Percentiles rank a stretch among this genome's conserved stretches.
Conservation (phyloP, 2,888 invertebrate genomes). For the Drosophila hamatofila region DNA sequence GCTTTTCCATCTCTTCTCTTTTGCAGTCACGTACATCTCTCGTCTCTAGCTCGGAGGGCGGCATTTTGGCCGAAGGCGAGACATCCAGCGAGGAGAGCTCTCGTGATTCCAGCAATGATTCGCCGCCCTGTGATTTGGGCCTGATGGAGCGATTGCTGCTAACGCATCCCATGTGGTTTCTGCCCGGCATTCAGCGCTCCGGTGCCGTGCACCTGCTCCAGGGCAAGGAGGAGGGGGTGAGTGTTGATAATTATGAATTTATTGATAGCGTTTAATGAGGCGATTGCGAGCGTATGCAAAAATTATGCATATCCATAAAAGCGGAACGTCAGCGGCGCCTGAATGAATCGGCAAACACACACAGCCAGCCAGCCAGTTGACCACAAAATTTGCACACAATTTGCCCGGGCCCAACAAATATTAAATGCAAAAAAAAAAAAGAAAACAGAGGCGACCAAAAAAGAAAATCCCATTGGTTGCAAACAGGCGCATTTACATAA, state of each 20-base stretch:
- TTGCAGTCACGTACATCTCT: slow-evolving; percentile 85
- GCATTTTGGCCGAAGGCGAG: slow-evolving; percentile 87
- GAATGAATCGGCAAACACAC: too few species aligned
- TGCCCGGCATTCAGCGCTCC: slow-evolving; percentile 96
- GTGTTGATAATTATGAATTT: slow-evolving; percentile 82
- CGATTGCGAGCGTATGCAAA: slow-evolving; percentile 50
- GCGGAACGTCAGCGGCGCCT: slow-evolving; percentile 1
- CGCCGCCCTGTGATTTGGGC: slow-evolving; percentile 93
- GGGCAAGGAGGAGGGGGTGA: slow-evolving; percentile 96
- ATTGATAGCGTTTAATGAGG: slow-evolving; percentile 70
- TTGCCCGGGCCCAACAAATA: slow-evolving; percentile 7
- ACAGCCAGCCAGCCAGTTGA: slow-evolving; percentile 30
- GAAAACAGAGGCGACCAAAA: background rate
- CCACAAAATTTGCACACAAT: slow-evolving; percentile 66
- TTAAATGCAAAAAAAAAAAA: background rate
- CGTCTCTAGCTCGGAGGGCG: slow-evolving; percentile 86
- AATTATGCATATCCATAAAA: slow-evolving; percentile 4
- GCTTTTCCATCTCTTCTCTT: slow-evolving; percentile 13
- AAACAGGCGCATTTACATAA: slow-evolving; percentile 71
- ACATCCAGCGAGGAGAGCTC: slow-evolving; percentile 88
- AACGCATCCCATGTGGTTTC: slow-evolving; percentile 98
- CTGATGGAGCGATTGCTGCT: slow-evolving; percentile 94
- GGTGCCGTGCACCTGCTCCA: slow-evolving; percentile 97
- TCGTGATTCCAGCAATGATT: slow-evolving; percentile 85
- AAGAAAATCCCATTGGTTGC: slow-evolving; percentile 22